A percentile compares a stretch with the other conserved stretches of the same genome.
Evolutionary conservation across 1,140 invertebrate species (phyloP).

Genomic region (Brevipalpus yothersi): DNA sequence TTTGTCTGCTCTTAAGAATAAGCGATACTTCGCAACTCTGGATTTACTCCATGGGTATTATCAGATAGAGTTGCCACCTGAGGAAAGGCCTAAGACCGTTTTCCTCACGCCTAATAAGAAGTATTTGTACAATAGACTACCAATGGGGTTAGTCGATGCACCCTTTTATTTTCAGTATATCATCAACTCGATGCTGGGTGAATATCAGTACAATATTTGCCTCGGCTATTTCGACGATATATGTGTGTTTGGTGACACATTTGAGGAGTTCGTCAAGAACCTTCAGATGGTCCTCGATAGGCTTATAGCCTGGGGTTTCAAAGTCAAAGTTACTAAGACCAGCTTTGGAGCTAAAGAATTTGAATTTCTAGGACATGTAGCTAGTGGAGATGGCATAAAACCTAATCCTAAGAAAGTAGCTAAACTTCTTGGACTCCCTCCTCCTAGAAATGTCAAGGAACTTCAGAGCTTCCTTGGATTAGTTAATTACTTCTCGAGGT

Average conservation of each 20-base stretch:
- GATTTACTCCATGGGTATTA: background rate
- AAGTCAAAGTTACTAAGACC: background rate
- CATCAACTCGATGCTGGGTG: constrained; percentile 20
- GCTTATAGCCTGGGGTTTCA: too few species aligned
- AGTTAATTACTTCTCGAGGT: constrained; percentile 12
- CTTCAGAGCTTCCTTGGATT: constrained; percentile 11
- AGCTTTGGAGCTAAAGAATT: constrained; percentile 17
- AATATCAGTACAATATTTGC: background rate
- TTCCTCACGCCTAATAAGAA: constrained; percentile 13
- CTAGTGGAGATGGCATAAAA: constrained; percentile 14
- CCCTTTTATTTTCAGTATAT: constrained; percentile 25
- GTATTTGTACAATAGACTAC: constrained; percentile 19
- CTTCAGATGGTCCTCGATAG: background rate
- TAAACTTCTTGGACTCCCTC: too few species aligned
- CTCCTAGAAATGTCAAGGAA: constrained; percentile 16
- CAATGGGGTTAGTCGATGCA: constrained; percentile 24
- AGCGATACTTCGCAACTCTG: background rate
- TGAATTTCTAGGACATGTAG: constrained; percentile 18
- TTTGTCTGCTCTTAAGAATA: too few species aligned
- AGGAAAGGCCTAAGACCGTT: background rate
- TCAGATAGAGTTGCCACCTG: background rate
- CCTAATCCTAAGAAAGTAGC: constrained; percentile 17
- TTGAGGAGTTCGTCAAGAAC: background rate
- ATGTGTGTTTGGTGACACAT: background rate
- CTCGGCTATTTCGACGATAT: background rate